phyloP scores from a whole-genome alignment of 2,797 vertebrate species.

The Enteromius viviparus region DNA sequence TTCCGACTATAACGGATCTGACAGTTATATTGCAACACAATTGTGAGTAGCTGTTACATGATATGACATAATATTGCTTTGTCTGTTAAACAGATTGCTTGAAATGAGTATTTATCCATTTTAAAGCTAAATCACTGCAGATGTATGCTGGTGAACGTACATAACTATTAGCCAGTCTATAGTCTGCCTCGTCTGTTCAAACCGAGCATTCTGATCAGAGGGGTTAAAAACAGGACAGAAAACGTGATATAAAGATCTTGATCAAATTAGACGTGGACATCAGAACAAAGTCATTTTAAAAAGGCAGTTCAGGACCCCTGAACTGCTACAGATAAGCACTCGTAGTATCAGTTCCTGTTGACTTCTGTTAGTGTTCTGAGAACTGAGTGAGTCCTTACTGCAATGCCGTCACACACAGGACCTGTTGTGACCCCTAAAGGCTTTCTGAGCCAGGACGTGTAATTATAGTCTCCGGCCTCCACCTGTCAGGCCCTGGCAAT shows the following conservation, averaged over 20 bases:
- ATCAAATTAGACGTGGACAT: not conserved
- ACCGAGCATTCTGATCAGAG: too few relatives aligned
- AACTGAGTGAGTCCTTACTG: not conserved
- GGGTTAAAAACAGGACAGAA: not conserved
- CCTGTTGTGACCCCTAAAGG: conserved; percentile 3
- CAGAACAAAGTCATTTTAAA: not conserved
- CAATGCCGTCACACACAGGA: not conserved
- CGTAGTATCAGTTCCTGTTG: not conserved
- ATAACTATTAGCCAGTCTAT: too few relatives aligned
- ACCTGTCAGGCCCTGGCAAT: conserved; percentile 45
- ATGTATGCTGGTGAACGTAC: too few relatives aligned
- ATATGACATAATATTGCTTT: too few relatives aligned
- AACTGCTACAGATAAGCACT: not conserved
- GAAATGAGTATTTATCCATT: too few relatives aligned
- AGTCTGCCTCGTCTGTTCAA: too few relatives aligned
- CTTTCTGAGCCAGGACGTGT: conserved; percentile 41
- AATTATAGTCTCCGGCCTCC: conserved; percentile 43
- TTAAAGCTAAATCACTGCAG: too few relatives aligned
- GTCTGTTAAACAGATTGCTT: too few relatives aligned
- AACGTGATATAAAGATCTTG: not conserved
- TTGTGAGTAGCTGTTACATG: too few relatives aligned
- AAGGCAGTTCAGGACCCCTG: not conserved
- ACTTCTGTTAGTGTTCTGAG: not conserved
- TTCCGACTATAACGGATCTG: too few relatives aligned
- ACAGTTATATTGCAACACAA: too few relatives aligned